Evolutionary conservation across 2,797 vertebrate genomes (phyloP), one percentile per base, ranked within the genome.

Genomic region (Chrosomus eos): DNA sequence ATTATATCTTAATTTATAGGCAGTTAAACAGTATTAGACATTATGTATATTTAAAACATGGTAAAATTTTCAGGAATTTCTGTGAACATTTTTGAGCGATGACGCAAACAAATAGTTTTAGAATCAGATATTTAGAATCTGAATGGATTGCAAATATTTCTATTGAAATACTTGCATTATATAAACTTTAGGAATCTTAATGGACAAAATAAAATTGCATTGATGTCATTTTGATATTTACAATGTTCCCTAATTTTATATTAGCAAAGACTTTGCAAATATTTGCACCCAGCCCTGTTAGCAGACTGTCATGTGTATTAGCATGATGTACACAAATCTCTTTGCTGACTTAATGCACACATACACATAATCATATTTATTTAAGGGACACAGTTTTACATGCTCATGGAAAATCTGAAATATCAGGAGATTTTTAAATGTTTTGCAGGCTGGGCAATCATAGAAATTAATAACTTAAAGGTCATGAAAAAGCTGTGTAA

Each of bases 271-370:
- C 51, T 7, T 60, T 31, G 13, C 8, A 38, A 55, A 75, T 51
- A 14, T 75, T 38, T 68, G 40, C 36, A n/a, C 36, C 23, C 6
- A 55, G 67, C 36, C 10, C 5, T 38, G 8, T 68, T 78, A 48
- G 76, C 60, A 48, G 58, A 60, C n/a, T 72, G 33, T 43, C 51
- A 55, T 58, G n/a, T 72, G 4, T 28, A 26, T 4, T n/a, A 38
- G 38, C 77, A 53, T 66, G 55, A 68, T 21, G 16, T 48, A 70
- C 51, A 62, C 48, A 51, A 18, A 33, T 28, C 4, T 9, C 28
- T 80, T 48, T 64, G 9, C 36, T 74, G 58, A 33, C 21, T 62
- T 18, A 43, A 58, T 55, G 73, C 23, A 45, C 81, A 68, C 70
- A 45, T 81, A 84, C 26, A 45, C 43, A 45, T 3, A 45, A 45